A percentile compares a stretch with the other conserved stretches of the same genome.
phyloP scores from a whole-genome alignment of 2,888 invertebrate species.

The Anorthoa munda region DNA sequence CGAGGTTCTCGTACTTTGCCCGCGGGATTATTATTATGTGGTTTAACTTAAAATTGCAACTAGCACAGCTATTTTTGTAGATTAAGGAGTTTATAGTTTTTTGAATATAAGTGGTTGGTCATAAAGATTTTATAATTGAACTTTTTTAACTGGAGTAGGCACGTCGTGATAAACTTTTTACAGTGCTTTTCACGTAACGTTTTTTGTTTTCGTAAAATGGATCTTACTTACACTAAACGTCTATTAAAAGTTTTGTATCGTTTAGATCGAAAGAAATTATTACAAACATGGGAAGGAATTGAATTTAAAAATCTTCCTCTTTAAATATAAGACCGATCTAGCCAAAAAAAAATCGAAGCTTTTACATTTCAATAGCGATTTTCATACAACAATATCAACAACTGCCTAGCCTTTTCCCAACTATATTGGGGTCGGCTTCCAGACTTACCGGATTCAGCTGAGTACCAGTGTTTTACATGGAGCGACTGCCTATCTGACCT shows the following conservation, averaged over 20 bases:
- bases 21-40: conserved; percentile 74
- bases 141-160: neutral
- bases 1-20: conserved; percentile 81
- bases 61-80: conserved; percentile 49
- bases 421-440: too few relatives aligned
- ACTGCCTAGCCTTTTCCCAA: too few relatives aligned
- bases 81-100: conserved; percentile 18
- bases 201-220: neutral
- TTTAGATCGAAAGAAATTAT: neutral
- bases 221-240: neutral
- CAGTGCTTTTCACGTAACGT: neutral
- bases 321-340: neutral
- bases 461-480: too few relatives aligned
- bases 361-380: conserved; percentile 22
- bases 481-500: too few relatives aligned
- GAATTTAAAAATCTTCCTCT: neutral
- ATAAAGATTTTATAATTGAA: conserved; percentile 8
- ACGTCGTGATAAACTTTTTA: neutral
- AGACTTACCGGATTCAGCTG: too few relatives aligned
- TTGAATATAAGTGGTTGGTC: neutral
- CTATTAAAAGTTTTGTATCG: too few relatives aligned
- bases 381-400: conserved; percentile 48
- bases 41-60: conserved; percentile 71
- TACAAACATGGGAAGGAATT: neutral
- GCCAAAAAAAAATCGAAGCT: conserved; percentile 1